phyloP scores from a whole-genome alignment of 1,140 invertebrate species.

The Cryptotermes secundus region DNA sequence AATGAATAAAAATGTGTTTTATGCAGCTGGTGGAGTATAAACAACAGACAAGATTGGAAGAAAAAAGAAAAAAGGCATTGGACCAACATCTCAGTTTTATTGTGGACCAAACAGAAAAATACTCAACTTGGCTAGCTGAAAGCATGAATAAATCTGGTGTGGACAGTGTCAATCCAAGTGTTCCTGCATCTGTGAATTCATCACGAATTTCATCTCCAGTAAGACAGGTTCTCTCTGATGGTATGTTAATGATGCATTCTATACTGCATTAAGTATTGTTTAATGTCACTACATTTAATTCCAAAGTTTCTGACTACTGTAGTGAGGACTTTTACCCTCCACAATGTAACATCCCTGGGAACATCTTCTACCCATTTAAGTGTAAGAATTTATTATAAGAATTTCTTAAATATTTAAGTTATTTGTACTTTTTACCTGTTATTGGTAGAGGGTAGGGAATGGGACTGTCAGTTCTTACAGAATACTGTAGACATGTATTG shows the following conservation, averaged over 20 bases:
- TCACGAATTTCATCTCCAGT: conserved; percentile 50
- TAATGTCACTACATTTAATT: too few species aligned
- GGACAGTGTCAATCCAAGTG: conserved; percentile 39
- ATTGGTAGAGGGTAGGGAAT: too few species aligned
- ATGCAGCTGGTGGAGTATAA: conserved; percentile 89
- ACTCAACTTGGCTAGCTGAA: conserved; percentile 86
- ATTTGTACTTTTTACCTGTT: too few species aligned
- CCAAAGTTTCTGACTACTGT: too few species aligned
- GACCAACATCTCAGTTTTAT: conserved; percentile 98
- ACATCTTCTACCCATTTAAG: too few species aligned
- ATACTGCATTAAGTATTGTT: too few species aligned
- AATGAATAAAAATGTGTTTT: conserved; percentile 34
- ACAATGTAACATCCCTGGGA: too few species aligned
- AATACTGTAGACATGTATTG: too few species aligned
- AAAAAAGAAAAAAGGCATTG: conserved; percentile 91
- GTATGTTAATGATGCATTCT: conserved; percentile 43
- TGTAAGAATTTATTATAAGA: too few species aligned
- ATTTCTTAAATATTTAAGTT: too few species aligned
- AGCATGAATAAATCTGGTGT: conserved; percentile 68
- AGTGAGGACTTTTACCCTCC: too few species aligned
- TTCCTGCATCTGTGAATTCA: conserved; percentile 42
- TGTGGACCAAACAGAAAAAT: conserved; percentile 98
- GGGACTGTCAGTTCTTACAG: too few species aligned
- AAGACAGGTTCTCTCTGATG: conserved; percentile 50
- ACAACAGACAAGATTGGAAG: conserved; percentile 87